Evolutionary conservation across 2,888 invertebrate species (phyloP).

Genomic region (Bembecia ichneumoniformis): DNA sequence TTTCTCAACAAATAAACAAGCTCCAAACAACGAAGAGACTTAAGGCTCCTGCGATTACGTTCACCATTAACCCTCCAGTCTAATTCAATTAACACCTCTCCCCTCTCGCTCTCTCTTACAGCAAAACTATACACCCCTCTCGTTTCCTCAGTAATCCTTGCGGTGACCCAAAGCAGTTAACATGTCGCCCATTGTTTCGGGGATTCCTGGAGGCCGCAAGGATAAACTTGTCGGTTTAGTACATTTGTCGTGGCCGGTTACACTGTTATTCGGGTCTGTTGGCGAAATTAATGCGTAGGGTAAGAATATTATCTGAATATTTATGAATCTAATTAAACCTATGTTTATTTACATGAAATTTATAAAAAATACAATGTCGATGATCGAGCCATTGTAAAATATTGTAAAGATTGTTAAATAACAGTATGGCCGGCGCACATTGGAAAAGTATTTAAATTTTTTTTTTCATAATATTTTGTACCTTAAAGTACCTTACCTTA

Average conservation of each 20-base stretch:
- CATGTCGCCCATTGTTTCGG: slow-evolving; percentile 52
- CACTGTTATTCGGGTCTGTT: neutral
- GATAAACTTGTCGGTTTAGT: slow-evolving; percentile 33
- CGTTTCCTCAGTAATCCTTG: slow-evolving; percentile 31
- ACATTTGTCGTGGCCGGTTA: slow-evolving; percentile 23
- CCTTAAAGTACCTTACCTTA: too few species aligned
- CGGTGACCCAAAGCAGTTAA: slow-evolving; percentile 46
- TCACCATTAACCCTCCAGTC: slow-evolving; percentile 38
- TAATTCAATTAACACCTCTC: slow-evolving; percentile 40
- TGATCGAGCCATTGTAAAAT: too few species aligned
- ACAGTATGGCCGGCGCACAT: too few species aligned
- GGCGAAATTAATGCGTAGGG: neutral
- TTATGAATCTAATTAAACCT: too few species aligned
- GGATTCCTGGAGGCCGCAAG: slow-evolving; percentile 28
- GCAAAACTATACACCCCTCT: slow-evolving; percentile 6
- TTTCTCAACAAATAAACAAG: too few species aligned
- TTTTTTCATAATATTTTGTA: too few species aligned
- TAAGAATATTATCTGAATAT: neutral
- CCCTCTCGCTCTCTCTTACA: slow-evolving; percentile 14
- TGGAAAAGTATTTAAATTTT: too few species aligned
- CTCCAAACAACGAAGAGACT: slow-evolving; percentile 13
- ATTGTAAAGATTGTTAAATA: too few species aligned
- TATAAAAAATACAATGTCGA: too few species aligned
- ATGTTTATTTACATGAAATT: too few species aligned
- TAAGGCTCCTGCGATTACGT: slow-evolving; percentile 23